Evolutionary conservation across 2,888 invertebrate genomes (phyloP), one percentile per base, ranked within the genome.

Genomic region (Caenorhabditis imperialis): DNA sequence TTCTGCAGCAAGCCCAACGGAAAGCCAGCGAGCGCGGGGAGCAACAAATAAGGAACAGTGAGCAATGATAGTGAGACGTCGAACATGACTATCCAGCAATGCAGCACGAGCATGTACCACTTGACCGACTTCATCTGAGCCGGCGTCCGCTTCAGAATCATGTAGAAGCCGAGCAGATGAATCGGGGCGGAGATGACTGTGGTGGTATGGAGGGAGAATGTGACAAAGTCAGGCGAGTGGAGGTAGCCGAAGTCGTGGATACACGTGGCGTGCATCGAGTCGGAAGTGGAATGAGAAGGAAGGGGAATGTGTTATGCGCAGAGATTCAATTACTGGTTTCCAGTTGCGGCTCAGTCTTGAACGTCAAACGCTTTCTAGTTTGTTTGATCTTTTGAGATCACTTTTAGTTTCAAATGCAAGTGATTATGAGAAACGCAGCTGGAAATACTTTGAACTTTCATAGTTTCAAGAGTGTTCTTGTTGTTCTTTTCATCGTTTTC

Each of bases 181-280:
- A 62, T 53, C n/a, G 62, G 62, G 6, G 45, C n/a, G 5, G 23
- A 37, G 45, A 62, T 25, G 12, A 42, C 4, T 7, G 62, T 53
- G 0, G 53, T 35, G 6, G 20, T 35, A 35, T 62, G 45, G 14
- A 51, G 33, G 18, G 61, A 33, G 3, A 20, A 0, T 3, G 53
- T 23, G 0, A 35, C 6, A 33, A 62, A 62, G 1, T 44, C 35
- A n/a, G 45, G 22, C 3, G 51, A 22, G 33, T 8, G 5, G 14
- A 22, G 14, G 35, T 35, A 50, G 14, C 30, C 10, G 30, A 10
- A 7, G 30, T 30, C 30, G 30, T 6, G 30, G n/a, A n/a, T n/a
- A n/a, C n/a, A n/a, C n/a, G n/a, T n/a, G n/a, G n/a, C n/a, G n/a
- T n/a, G n/a, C n/a, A n/a, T n/a, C n/a, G n/a, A n/a, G n/a, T n/a